phyloP scores from a whole-genome alignment of 2,888 invertebrate species.

The Cheilosia soror region DNA sequence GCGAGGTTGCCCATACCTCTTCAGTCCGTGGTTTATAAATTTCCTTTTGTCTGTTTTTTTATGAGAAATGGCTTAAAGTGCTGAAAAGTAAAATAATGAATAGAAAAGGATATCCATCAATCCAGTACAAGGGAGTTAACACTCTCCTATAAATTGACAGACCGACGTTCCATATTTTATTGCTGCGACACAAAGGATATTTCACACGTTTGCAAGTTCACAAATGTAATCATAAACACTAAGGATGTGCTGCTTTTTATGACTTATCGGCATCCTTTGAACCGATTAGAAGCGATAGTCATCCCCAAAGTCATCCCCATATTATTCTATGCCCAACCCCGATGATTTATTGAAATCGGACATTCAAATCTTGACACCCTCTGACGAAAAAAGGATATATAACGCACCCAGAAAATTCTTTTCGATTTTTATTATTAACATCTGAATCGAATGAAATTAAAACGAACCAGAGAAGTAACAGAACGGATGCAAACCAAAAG shows the following conservation, averaged over 20 bases:
- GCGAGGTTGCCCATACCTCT: neutral
- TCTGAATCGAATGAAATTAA: conserved; percentile 70
- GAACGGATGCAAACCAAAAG: conserved; percentile 33
- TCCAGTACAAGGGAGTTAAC: no score
- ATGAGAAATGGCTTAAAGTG: neutral
- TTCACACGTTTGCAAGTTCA: conserved; percentile 62
- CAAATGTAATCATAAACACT: conserved; percentile 68
- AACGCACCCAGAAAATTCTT: conserved; percentile 37
- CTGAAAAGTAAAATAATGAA: neutral
- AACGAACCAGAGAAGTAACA: conserved; percentile 25
- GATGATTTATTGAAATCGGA: conserved; percentile 73
- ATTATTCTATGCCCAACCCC: conserved; percentile 21
- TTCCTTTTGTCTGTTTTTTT: neutral
- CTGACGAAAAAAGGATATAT: conserved; percentile 13
- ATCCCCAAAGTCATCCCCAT: conserved; percentile 30
- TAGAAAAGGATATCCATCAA: no score
- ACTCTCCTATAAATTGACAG: conserved; percentile 60
- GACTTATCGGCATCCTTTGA: conserved; percentile 61
- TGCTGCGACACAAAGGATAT: conserved; percentile 28
- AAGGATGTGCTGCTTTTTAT: conserved; percentile 52
- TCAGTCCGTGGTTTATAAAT: neutral
- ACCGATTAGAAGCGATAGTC: conserved; percentile 62
- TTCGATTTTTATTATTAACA: conserved; percentile 60
- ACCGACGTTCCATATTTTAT: conserved; percentile 45
- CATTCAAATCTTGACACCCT: conserved; percentile 61